These are phyloP conservation scores for Caenorhabditis latens DNA, from an alignment of 1,140 invertebrate species.

Conservation along the genomic window DNA sequence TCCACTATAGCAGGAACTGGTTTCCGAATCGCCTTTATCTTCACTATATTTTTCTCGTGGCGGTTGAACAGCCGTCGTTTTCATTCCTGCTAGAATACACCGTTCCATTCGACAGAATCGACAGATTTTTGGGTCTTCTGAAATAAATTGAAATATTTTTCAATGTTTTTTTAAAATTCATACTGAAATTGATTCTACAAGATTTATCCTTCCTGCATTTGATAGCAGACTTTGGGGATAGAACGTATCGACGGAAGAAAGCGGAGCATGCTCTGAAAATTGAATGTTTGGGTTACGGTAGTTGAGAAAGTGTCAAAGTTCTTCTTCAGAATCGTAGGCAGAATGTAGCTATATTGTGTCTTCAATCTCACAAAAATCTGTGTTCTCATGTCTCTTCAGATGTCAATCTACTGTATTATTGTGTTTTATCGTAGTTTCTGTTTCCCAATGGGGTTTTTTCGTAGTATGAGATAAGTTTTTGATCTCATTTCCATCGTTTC, in stretches of 20 bases:
- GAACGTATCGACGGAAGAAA: conserved; percentile 12
- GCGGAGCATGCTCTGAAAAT: conserved; percentile 40
- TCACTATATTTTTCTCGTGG: conserved; percentile 41
- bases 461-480: not conserved
- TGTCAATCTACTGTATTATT: not conserved
- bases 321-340: no score
- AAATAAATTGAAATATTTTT: not conserved
- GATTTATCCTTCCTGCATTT: conserved; percentile 16
- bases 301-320: not conserved
- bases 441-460: not conserved
- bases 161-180: not conserved
- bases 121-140: conserved; percentile 32
- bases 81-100: conserved; percentile 14
- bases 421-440: not conserved
- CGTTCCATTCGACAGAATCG: conserved; percentile 32
- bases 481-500: conserved; percentile 6
- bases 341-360: no score
- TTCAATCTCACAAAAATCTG: no score
- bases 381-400: no score
- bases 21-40: conserved; percentile 27
- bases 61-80: conserved; percentile 26
- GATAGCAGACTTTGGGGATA: conserved; percentile 18
- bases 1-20: conserved; percentile 29
- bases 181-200: not conserved
- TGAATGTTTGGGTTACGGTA: not conserved